phyloP scores from a whole-genome alignment of 2,888 invertebrate genomes.

The Seira musarum region DNA sequence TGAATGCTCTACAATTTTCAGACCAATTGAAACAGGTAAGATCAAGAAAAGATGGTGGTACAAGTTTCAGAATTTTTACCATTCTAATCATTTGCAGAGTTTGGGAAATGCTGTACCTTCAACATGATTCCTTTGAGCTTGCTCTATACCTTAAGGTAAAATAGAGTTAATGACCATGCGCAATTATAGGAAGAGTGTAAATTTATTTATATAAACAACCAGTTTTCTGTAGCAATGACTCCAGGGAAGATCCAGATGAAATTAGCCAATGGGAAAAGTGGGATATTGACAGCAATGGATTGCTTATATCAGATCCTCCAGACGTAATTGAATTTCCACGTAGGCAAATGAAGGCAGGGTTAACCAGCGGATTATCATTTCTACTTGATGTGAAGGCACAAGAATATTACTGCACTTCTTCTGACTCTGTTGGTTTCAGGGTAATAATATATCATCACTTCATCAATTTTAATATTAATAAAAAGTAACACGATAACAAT shows the following conservation, averaged over 20 bases:
- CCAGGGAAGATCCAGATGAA: conserved; percentile 44
- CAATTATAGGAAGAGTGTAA: no score
- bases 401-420: conserved; percentile 66
- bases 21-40: conserved; percentile 79
- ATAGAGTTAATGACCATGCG: background rate
- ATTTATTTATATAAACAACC: background rate
- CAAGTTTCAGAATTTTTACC: background rate
- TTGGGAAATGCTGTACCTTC: conserved; percentile 88
- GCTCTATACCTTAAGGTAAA: conserved; percentile 41
- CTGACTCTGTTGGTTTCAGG: conserved; percentile 61
- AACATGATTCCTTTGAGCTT: conserved; percentile 81
- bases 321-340: conserved; percentile 38
- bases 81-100: conserved; percentile 78
- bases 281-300: conserved; percentile 51
- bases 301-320: conserved; percentile 3
- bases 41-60: no score
- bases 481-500: background rate
- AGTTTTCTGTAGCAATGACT: conserved; percentile 42
- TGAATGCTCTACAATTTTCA: conserved; percentile 81
- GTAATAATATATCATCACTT: conserved; percentile 24
- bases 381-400: conserved; percentile 56
- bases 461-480: background rate
- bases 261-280: conserved; percentile 56
- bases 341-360: conserved; percentile 61
- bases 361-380: conserved; percentile 63